These are phyloP conservation scores for Lepidochrysops patricia DNA, from an alignment of 2,888 invertebrate species.

Conservation along the genomic window DNA sequence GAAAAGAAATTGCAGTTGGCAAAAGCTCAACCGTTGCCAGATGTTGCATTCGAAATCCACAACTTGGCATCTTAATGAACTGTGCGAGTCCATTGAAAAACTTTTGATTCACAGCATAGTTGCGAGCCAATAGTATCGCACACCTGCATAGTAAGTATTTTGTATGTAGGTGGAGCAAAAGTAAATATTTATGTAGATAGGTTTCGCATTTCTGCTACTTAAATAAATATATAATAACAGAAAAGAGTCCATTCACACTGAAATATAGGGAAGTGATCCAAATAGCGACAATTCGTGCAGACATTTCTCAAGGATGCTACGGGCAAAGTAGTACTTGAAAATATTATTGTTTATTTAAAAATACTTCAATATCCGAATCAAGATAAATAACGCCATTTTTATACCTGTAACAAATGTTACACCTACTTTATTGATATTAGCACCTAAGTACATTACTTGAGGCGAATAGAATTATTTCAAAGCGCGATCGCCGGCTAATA, in stretches of 20 bases:
- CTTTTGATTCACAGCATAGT: not conserved
- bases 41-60: slow-evolving; percentile 31
- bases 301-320: no score
- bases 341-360: no score
- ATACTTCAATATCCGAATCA: no score
- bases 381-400: no score
- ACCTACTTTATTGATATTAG: no score
- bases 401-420: no score
- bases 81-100: slow-evolving; percentile 5
- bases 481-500: not conserved
- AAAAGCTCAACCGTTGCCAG: slow-evolving; percentile 47
- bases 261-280: no score
- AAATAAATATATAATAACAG: no score
- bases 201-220: no score
- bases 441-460: not conserved
- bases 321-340: no score
- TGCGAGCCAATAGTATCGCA: not conserved
- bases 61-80: slow-evolving; percentile 17
- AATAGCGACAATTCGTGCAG: no score
- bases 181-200: not conserved
- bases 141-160: not conserved
- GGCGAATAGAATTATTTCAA: not conserved
- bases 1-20: slow-evolving; percentile 47
- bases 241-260: no score
- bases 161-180: not conserved